phyloP scores from a whole-genome alignment of 2,797 vertebrate species.

The Ceyx erithaca region DNA sequence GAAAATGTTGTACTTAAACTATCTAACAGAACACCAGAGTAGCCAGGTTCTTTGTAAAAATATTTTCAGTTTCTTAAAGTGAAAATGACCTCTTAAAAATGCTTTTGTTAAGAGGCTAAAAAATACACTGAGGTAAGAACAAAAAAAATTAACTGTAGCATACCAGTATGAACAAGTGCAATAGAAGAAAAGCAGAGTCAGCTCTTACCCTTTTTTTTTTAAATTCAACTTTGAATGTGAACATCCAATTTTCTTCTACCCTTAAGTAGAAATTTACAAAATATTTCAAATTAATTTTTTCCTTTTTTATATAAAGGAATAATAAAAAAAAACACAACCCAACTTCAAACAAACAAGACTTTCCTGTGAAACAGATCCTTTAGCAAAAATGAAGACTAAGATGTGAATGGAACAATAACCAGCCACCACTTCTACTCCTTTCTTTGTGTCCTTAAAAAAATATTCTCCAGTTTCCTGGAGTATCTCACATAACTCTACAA shows the following conservation, averaged over 20 bases:
- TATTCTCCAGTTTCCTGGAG: neutral
- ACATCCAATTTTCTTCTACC: neutral
- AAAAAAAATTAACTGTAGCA: neutral
- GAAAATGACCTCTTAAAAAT: neutral
- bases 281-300: neutral
- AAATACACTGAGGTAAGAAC: neutral
- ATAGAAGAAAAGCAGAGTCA: neutral
- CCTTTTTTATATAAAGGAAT: neutral
- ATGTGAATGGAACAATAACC: neutral
- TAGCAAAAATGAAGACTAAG: neutral
- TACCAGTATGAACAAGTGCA: neutral
- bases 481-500: neutral
- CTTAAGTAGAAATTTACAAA: neutral
- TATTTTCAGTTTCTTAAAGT: neutral
- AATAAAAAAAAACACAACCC: neutral
- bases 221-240: neutral
- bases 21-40: neutral
- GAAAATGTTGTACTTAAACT: neutral
- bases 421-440: neutral
- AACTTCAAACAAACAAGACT: neutral
- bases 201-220: neutral
- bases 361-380: neutral
- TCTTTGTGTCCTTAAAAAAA: neutral
- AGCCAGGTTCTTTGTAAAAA: neutral
- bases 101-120: neutral